Evolutionary conservation across 2,888 invertebrate species (phyloP).

Genomic region (Andrena flavipes): DNA sequence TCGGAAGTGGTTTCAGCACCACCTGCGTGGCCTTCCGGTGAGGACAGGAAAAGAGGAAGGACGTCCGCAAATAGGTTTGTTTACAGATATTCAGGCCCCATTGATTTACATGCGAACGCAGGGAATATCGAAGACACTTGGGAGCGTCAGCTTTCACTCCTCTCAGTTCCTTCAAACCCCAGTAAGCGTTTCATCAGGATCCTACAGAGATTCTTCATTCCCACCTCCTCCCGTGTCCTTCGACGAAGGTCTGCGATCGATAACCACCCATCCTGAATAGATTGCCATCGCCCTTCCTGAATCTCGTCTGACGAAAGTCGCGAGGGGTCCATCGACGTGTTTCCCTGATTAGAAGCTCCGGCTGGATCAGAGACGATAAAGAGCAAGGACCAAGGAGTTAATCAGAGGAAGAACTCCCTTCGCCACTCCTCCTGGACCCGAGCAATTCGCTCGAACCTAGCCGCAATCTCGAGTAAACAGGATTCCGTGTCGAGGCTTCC

Average conservation of each 20-base stretch:
- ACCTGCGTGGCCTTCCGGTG: constrained; percentile 11
- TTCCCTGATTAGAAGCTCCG: constrained; percentile 18
- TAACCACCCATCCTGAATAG: no score
- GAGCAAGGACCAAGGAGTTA: neutral
- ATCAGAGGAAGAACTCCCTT: neutral
- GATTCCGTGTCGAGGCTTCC: no score
- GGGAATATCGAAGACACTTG: neutral
- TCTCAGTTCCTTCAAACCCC: neutral
- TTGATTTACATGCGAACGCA: neutral
- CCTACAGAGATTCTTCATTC: neutral
- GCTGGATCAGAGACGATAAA: neutral
- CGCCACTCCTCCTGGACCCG: neutral
- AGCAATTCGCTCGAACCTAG: neutral
- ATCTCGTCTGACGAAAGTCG: constrained; percentile 1
- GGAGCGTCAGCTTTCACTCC: constrained; percentile 27
- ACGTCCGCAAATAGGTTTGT: constrained; percentile 13
- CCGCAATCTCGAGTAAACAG: neutral
- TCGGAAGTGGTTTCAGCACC: neutral
- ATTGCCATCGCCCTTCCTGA: no score
- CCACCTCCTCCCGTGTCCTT: neutral
- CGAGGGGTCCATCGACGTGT: constrained; percentile 2
- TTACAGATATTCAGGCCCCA: constrained; percentile 13
- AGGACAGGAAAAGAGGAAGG: neutral
- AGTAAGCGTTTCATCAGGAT: no score
- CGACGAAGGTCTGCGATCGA: no score